phyloP scores from a whole-genome alignment of 2,888 invertebrate species.

The Thecocarcelia acutangulata region DNA sequence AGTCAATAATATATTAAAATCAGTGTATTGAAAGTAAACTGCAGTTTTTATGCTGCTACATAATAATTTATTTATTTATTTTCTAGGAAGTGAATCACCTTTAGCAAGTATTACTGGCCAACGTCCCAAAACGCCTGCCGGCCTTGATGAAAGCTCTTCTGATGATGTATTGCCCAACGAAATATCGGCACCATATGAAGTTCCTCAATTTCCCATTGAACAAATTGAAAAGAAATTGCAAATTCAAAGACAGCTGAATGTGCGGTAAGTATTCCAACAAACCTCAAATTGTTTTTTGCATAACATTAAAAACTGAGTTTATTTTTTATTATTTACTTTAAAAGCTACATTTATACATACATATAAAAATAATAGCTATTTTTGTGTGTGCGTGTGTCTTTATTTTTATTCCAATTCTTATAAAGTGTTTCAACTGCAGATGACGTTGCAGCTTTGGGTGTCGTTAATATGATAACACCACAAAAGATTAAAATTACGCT shows the following conservation, averaged over 20 bases:
- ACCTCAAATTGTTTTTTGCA: too few species aligned
- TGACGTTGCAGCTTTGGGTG: too few species aligned
- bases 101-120: slow-evolving; percentile 36
- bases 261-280: slow-evolving; percentile 86
- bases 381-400: too few species aligned
- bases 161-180: slow-evolving; percentile 85
- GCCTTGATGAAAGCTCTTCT: slow-evolving; percentile 63
- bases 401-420: too few species aligned
- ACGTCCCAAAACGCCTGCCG: slow-evolving; percentile 62
- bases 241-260: slow-evolving; percentile 93
- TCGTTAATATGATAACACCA: too few species aligned
- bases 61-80: slow-evolving; percentile 19
- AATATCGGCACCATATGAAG: slow-evolving; percentile 97
- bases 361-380: too few species aligned
- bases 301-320: too few species aligned
- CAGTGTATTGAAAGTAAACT: not conserved
- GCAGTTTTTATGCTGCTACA: not conserved
- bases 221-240: slow-evolving; percentile 96
- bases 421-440: too few species aligned
- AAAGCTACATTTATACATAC: too few species aligned
- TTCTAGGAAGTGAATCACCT: slow-evolving; percentile 75
- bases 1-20: too few species aligned
- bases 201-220: slow-evolving; percentile 98
- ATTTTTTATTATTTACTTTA: too few species aligned
- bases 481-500: too few species aligned